Conservation (phyloP, 2,113 vertebrate genomes). For the Pithys albifrons region DNA sequence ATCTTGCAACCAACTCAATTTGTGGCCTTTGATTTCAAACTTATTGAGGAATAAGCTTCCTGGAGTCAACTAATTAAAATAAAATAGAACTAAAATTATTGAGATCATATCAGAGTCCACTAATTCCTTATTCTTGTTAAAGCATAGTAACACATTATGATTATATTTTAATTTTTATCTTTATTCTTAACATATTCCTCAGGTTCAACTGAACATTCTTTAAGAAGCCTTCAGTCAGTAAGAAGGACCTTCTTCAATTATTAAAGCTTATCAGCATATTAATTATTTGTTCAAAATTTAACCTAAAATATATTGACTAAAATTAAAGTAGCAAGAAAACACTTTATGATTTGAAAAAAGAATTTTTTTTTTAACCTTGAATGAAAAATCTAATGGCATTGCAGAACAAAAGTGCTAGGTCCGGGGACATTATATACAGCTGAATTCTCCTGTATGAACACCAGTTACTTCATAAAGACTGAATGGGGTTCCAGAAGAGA, state of each 20-base stretch:
- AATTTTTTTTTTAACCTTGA: neutral
- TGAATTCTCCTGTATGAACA: neutral
- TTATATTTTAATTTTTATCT: neutral
- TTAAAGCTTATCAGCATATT: neutral
- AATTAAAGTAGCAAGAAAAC: neutral
- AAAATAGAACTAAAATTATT: neutral
- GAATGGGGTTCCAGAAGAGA: neutral
- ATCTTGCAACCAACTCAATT: neutral
- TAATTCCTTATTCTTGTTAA: neutral
- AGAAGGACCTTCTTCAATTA: neutral
- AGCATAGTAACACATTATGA: neutral
- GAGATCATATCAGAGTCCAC: neutral
- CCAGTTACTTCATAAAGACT: neutral
- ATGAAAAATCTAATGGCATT: neutral
- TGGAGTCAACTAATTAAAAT: conserved; percentile 8
- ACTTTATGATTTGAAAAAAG: neutral
- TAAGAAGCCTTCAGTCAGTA: neutral
- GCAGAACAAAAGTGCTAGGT: neutral
- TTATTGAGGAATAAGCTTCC: neutral
- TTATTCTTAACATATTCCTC: neutral
- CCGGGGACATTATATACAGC: neutral
- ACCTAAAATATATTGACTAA: neutral
- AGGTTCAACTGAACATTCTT: neutral
- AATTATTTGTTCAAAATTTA: neutral
- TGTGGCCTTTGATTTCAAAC: neutral